Evolutionary conservation across 2,888 invertebrate genomes (phyloP), one percentile per base, ranked within the genome.

Genomic region (Drosophila nr. fundita): DNA sequence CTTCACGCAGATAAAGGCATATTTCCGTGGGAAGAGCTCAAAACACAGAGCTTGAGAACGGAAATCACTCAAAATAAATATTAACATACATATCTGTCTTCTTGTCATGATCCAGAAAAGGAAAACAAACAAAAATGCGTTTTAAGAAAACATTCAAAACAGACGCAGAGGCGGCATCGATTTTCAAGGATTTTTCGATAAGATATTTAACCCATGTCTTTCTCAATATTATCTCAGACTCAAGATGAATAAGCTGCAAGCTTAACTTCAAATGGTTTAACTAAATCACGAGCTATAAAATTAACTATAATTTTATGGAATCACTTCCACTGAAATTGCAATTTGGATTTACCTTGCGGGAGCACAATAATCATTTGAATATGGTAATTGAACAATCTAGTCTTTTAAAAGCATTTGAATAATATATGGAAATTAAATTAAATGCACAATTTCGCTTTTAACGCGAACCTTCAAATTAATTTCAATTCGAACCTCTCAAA

Each of bases 1-100:
- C 40, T 78, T 58, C 76, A 67, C 65, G 53, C 54, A 60, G 50
- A 73, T 78, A 36, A 82, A 84, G 78, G 76, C 80, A 77, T 65
- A 68, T 69, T 73, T 80, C 60, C 15, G 64, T 63, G 55, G 40
- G 67, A 68, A 64, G 61, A 45, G 65, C 68, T 57, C 18, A 13
- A 32, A 55, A 55, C 30, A 48, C 52, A 48, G 32, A 45, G 59
- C 52, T 13, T 58, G 57, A 24, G 40, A 71, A 70, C 62, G 55
- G 15, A 40, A 38, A 32, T 34, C 53, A 27, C 24, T 30, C 42
- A 30, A 29, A 29, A 45, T n/a, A 63, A 32, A 57, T 62, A 59
- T 62, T 18, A 50, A 13, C 18, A 48, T 61, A 42, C 18, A 50
- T 42, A 50, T 45, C 36, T 62, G 32, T 45, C 45, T 54, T 55